These are phyloP conservation scores for Leucophenga varia DNA, from an alignment of 1,140 invertebrate genomes.

Conservation along the genomic window DNA sequence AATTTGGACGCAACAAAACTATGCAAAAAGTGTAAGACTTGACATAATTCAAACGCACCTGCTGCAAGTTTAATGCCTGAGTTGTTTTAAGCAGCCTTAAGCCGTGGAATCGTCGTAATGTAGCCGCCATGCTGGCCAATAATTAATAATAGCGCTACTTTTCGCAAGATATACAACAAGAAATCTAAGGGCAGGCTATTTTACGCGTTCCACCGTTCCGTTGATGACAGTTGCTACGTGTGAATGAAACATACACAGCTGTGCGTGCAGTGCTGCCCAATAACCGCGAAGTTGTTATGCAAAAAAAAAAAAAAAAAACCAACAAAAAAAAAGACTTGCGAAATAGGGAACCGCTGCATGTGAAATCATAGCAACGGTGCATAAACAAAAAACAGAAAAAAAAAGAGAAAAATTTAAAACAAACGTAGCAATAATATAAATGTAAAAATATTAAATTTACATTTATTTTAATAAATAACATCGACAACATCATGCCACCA, in stretches of 20 bases:
- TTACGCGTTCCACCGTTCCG: conserved; percentile 39
- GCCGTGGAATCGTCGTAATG: conserved; percentile 78
- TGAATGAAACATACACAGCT: conserved; percentile 11
- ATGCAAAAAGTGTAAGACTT: too few species aligned
- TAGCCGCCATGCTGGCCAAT: conserved; percentile 77
- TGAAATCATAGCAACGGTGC: conserved; percentile 38
- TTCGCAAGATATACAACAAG: conserved; percentile 41
- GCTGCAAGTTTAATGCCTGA: conserved; percentile 46
- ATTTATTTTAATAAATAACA: conserved; percentile 14
- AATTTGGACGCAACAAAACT: too few species aligned
- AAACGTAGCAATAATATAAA: too few species aligned
- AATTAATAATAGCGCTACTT: conserved; percentile 38
- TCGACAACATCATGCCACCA: background rate
- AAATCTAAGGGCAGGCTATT: conserved; percentile 48
- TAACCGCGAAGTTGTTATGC: background rate
- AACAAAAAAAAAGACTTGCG: background rate
- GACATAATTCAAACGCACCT: conserved; percentile 28
- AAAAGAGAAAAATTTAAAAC: too few species aligned
- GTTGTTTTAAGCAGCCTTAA: conserved; percentile 60
- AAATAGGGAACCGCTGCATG: conserved; percentile 11
- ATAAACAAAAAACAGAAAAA: too few species aligned
- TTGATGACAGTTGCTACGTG: conserved; percentile 21
- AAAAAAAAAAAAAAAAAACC: conserved; percentile 7
- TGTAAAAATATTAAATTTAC: too few species aligned
- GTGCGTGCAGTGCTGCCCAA: background rate